Evolutionary conservation across 2,113 vertebrate genomes (phyloP), one percentile per base, ranked within the genome.

Genomic region (Meriones unguiculatus): DNA sequence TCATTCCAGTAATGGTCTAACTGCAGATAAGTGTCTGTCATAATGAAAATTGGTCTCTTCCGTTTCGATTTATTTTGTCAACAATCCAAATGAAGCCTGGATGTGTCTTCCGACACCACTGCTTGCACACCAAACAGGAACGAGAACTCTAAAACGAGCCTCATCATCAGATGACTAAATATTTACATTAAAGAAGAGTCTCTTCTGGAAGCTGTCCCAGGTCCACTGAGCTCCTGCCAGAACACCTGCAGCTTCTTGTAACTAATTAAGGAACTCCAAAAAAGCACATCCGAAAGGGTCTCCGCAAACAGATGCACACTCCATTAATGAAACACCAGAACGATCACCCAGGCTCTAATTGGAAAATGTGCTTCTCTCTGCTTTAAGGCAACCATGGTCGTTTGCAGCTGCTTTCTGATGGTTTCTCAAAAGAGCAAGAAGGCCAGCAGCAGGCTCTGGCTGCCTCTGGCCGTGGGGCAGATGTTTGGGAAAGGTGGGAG

Each of bases 191-290:
- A 95, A 92, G 95, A 94, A 94, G 97, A 95, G 81, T 93, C 64
- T 97, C 95, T 97, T 95, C 98, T 98, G 98, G 98, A 98, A 98
- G 89, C 91, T 76, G 96, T 98, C 96, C 97, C 98, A 90, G 98
- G 70, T 96, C 96, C 91, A 87, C 96, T 28, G 76, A 75, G 0
- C 96, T 94, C 22, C 97, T 98, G 98, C 98, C 98, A 98, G 97
- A 93, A 98, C 98, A 98, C 98, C 98, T 98, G 98, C 98, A 98
- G 98, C 96, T 98, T 98, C 98, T 97, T 97, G 97, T 96, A 97
- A 97, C 97, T 98, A 98, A 98, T 98, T 98, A 98, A 98, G 97
- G 96, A 98, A 97, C 96, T 90, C 96, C 64, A 97, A 97, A 95
- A 87, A 98, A 98, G 96, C 95, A 95, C 90, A 97, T 64, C 95